Conservation (phyloP, 2,888 invertebrate species). For the Eristalis pertinax region DNA sequence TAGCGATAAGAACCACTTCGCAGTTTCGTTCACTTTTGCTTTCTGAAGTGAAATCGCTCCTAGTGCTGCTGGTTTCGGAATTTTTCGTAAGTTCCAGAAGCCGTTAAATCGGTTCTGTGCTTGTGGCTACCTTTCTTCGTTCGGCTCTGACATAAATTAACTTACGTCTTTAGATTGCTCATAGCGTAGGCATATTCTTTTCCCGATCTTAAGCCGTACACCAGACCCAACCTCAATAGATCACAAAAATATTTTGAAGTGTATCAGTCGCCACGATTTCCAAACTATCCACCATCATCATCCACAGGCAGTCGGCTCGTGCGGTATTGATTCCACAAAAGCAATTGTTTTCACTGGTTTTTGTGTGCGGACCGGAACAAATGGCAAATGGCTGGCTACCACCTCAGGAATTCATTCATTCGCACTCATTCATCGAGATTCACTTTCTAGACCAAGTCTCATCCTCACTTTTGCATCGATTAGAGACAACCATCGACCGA, state of each 20-base stretch:
- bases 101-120: no score
- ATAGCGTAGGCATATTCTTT: no score
- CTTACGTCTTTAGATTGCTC: no score
- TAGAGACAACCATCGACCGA: background rate
- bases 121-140: no score
- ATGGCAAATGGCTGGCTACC: conserved; percentile 40
- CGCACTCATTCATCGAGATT: conserved; percentile 66
- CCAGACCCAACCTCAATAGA: background rate
- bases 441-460: conserved; percentile 54
- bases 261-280: background rate
- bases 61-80: no score
- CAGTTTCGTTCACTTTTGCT: no score
- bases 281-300: background rate
- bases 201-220: no score
- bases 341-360: conserved; percentile 69
- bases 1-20: no score
- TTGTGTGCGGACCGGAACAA: conserved; percentile 47
- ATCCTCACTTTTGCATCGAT: conserved; percentile 17
- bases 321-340: conserved; percentile 63
- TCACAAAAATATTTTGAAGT: background rate
- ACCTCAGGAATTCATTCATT: conserved; percentile 50
- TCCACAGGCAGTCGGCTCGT: conserved; percentile 3
- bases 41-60: no score
- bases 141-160: no score
- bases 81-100: no score